Conservation (phyloP, 2,888 invertebrate species). For the Cactoblastis cactorum region DNA sequence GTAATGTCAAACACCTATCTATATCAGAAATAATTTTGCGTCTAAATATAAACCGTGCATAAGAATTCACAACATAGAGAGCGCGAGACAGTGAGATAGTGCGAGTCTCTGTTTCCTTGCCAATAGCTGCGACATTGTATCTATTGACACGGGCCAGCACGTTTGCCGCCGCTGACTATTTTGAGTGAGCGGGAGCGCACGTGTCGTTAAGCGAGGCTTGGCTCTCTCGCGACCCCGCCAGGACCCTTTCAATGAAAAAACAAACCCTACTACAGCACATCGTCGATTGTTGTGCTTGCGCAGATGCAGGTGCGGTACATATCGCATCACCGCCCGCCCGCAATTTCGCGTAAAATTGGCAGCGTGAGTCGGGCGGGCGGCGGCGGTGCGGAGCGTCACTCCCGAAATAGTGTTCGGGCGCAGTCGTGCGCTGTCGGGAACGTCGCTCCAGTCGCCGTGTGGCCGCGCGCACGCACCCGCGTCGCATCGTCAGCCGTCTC, state of each 20-base stretch:
- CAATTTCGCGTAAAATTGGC: conserved; percentile 79
- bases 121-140: conserved; percentile 77
- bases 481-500: conserved; percentile 62
- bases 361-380: conserved; percentile 73
- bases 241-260: conserved; percentile 47
- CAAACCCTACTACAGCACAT: conserved; percentile 37
- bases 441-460: conserved; percentile 75
- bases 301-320: conserved; percentile 65
- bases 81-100: conserved; percentile 78
- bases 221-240: conserved; percentile 31
- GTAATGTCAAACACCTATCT: conserved; percentile 80
- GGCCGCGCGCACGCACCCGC: conserved; percentile 77
- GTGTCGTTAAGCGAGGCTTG: conserved; percentile 32
- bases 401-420: conserved; percentile 79
- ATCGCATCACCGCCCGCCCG: conserved; percentile 79
- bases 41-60: conserved; percentile 77
- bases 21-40: conserved; percentile 77
- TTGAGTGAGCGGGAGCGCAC: conserved; percentile 53
- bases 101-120: conserved; percentile 75
- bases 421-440: conserved; percentile 71
- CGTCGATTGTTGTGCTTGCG: conserved; percentile 34
- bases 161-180: conserved; percentile 60
- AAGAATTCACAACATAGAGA: conserved; percentile 78
- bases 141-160: conserved; percentile 68
- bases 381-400: conserved; percentile 72